Conservation (phyloP, 2,888 invertebrate genomes). For the Nebria salina region DNA sequence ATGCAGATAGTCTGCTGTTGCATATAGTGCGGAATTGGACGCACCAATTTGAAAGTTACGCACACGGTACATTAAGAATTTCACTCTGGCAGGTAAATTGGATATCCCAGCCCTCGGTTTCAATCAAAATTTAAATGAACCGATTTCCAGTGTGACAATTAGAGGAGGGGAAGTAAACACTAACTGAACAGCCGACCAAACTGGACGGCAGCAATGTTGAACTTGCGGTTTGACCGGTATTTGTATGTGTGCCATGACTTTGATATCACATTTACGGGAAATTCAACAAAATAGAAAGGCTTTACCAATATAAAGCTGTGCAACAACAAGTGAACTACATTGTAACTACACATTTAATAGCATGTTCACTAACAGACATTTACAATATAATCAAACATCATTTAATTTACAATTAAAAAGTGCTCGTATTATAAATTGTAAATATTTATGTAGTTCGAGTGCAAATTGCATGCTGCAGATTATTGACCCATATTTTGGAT, state of each 20-base stretch:
- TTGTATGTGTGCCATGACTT: conserved; percentile 6
- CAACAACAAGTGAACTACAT: conserved; percentile 3
- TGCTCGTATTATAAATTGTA: background rate
- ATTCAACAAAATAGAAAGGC: conserved; percentile 9
- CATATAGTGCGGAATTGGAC: background rate
- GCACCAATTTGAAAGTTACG: conserved; percentile 5
- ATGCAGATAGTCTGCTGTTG: background rate
- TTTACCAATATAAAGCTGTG: background rate
- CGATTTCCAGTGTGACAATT: conserved; percentile 34
- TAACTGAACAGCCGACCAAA: background rate
- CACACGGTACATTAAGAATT: conserved; percentile 11
- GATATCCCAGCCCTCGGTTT: conserved; percentile 35
- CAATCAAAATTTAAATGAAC: conserved; percentile 43
- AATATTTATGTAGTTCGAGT: background rate
- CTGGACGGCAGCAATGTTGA: conserved; percentile 26
- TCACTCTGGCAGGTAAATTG: conserved; percentile 32
- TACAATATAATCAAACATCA: background rate
- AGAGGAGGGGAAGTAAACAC: background rate
- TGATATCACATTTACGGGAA: conserved; percentile 17
- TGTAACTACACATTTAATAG: background rate
- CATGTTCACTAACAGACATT: background rate
- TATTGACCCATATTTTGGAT: background rate
- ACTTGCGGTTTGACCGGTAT: conserved; percentile 40
- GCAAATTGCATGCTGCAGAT: background rate
- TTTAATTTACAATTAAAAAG: background rate